Evolutionary conservation across 2,888 invertebrate species (phyloP), one percentile per base, ranked within the genome.

Genomic region (Cactoblastis cactorum): DNA sequence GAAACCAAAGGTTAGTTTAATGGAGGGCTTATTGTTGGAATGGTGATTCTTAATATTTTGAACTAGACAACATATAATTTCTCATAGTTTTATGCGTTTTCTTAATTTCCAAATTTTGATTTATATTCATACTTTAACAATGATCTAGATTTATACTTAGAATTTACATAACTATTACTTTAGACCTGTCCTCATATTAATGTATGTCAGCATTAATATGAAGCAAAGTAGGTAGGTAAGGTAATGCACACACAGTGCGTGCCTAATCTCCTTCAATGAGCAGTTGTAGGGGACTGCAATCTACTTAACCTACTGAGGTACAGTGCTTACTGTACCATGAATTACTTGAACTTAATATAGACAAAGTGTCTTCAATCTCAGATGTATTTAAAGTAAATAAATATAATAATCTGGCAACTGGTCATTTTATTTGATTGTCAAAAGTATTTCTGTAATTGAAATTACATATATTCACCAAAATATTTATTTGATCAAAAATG

Each of bases 191-290:
- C 56, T 55, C 38, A 39, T 50, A 41, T 34, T 62, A 64, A 77
- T 74, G 68, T 78, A 59, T 78, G 77, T 71, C 74, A 74, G 63
- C 59, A 55, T 67, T 65, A 62, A 63, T 58, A 56, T 61, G 65
- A 51, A 54, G 47, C 52, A 51, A 49, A 52, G 57, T 62, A 58
- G 53, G 56, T 53, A 49, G 50, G 53, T 64, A 57, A 63, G 65
- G 67, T 74, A 71, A 61, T 62, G 70, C 69, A 63, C 61, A 59
- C 55, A 55, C 59, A 59, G 59, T 68, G 69, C 74, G 85, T 86
- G 82, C 83, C 82, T 82, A 85, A 88, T 87, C 84, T 85, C 64
- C 61, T 65, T 59, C 69, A 73, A 69, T 71, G 71, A 75, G 68
- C 67, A 68, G 62, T 69, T 67, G 69, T 69, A 61, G 65, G 67